A percentile compares a stretch with the other conserved stretches of the same genome.
Evolutionary conservation across 2,797 vertebrate genomes (phyloP).

Genomic region (Falco peregrinus): DNA sequence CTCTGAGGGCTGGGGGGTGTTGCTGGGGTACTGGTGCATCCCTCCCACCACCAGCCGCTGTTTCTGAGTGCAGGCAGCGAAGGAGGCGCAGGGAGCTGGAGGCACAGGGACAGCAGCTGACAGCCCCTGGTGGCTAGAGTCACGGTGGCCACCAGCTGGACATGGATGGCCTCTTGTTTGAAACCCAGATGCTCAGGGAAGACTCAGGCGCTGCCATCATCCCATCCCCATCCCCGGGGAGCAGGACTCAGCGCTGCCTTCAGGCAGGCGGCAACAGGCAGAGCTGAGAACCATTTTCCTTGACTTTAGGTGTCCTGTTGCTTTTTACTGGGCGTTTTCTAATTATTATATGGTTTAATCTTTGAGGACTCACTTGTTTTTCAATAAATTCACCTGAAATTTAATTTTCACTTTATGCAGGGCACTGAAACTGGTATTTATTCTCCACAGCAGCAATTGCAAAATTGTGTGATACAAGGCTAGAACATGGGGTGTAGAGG

Average conservation of each 20-base stretch:
- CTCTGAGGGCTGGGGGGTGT: not conserved
- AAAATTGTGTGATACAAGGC: not conserved
- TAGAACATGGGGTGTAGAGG: not conserved
- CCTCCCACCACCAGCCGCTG: not conserved
- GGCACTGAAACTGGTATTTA: not conserved
- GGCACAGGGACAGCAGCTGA: not conserved
- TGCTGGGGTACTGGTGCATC: not conserved
- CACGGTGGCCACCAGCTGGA: not conserved
- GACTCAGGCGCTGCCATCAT: fast-evolving
- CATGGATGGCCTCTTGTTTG: not conserved
- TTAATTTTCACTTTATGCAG: not conserved
- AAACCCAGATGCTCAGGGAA: not conserved
- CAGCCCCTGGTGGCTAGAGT: not conserved
- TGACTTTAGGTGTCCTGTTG: not conserved
- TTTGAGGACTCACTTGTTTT: not conserved
- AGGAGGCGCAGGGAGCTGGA: not conserved
- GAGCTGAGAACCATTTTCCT: not conserved
- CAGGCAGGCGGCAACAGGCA: not conserved
- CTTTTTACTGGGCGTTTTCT: not conserved
- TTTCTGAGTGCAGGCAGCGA: not conserved
- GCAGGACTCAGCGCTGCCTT: fast-evolving
- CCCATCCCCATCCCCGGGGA: not conserved
- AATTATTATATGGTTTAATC: not conserved
- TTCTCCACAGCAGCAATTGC: not conserved
- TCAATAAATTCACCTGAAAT: not conserved